These are phyloP conservation scores for Anoplophora glabripennis DNA, from an alignment of 1,140 invertebrate species.

Conservation along the genomic window DNA sequence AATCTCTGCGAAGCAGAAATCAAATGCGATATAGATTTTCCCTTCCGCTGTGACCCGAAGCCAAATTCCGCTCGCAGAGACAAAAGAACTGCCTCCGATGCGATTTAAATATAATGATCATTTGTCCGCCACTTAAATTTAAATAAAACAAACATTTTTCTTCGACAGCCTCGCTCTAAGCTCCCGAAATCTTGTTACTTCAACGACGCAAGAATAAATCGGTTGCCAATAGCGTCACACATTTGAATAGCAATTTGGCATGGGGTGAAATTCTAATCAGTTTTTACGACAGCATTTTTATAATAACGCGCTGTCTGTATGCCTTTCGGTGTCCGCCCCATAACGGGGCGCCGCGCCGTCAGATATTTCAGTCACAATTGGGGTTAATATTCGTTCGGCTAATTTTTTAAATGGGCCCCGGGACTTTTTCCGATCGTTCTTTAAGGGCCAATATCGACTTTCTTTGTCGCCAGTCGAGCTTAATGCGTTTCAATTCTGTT, in stretches of 20 bases:
- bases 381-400: slow-evolving; percentile 3
- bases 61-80: neutral
- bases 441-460: too few relatives aligned
- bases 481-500: too few relatives aligned
- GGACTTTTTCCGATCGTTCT: too few relatives aligned
- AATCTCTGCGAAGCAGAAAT: too few relatives aligned
- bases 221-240: slow-evolving; percentile 47
- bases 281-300: slow-evolving; percentile 43
- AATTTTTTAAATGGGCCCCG: too few relatives aligned
- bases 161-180: slow-evolving; percentile 35
- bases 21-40: too few relatives aligned
- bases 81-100: slow-evolving; percentile 27
- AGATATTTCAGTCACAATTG: slow-evolving; percentile 23
- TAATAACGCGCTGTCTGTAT: slow-evolving; percentile 36
- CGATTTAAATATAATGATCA: slow-evolving; percentile 45
- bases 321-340: slow-evolving; percentile 25
- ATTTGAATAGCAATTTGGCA: slow-evolving; percentile 49
- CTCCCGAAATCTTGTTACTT: slow-evolving; percentile 43
- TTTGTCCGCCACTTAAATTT: slow-evolving; percentile 45
- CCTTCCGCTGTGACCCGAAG: too few relatives aligned
- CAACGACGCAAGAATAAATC: slow-evolving; percentile 47
- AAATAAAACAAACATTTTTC: slow-evolving; percentile 50
- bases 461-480: too few relatives aligned
- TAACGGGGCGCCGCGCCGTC: slow-evolving; percentile 23
- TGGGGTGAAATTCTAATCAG: slow-evolving; percentile 48